Evolutionary conservation across 1,140 invertebrate genomes (phyloP), one percentile per base, ranked within the genome.

Genomic region (Hormaphis cornu): DNA sequence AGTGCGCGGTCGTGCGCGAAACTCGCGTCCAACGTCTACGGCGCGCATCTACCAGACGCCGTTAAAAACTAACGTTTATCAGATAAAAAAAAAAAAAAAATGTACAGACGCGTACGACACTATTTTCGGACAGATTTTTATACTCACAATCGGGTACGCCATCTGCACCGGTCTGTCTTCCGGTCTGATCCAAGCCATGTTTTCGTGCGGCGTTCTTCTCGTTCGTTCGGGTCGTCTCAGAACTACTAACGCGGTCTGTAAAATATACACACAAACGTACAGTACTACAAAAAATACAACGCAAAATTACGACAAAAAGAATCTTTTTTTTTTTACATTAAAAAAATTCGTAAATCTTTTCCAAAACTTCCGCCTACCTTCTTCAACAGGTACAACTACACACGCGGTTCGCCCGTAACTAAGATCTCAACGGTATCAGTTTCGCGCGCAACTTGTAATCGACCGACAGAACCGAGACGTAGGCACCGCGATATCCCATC

Each of bases 151-250:
- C 9, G 30, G 30, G 9, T 33, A 33, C 14, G 22, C 33, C 33
- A 10, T 22, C 6, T 33, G 8, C n/a, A 18, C 26, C 16, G 40
- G 10, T n/a, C 6, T 53, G 42, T 30, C 24, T 14, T 40, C 18
- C 18, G 42, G 18, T 20, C 16, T 66, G 44, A 66, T 66, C 61
- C 61, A 66, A 48, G 61, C 61, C 61, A 66, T 66, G n/a, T n/a
- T 63, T 63, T 46, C 30, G 8, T 20, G n/a, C 5, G 5, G 10
- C 24, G 28, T 26, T 52, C 12, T 52, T 52, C 26, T 28, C 18
- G 24, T 26, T 28, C 18, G 10, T 52, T 28, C n/a, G n/a, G n/a
- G 42, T n/a, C 42, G 37, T 46, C 18, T n/a, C 42, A 46, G 42
- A 50, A 20, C 46, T 50, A 2, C 18, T 50, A 22, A 14, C 42